Base-by-base conservation (phyloP, 2,113 vertebrate species). In the Neomonachus schauinslandi region DNA sequence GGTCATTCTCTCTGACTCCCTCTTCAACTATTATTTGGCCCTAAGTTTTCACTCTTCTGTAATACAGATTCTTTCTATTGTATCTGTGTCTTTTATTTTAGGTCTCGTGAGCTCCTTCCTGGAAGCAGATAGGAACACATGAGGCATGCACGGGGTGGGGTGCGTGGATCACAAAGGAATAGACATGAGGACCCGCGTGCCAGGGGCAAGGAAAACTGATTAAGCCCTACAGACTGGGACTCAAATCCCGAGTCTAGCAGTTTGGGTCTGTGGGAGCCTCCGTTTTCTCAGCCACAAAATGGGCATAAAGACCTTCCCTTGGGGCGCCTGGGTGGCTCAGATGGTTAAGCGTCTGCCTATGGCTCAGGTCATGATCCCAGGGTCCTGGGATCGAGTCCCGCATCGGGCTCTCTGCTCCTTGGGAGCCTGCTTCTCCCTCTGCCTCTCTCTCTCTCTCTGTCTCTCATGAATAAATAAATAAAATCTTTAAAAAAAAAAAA, bases 91-190 rank as follows among this genome's bases (percentile, higher is more conserved):
- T 80, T 55, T 46, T n/a, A 83, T 33, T 59, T 63, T 59, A 88
- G 28, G 74, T 59, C 11, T 65, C 46, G 5, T 12, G 36, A 21
- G 46, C 10, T 94, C 51, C 36, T 67, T 80, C 76, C 42, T 11
- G 1, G 92, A 51, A 2, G 2, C 15, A 36, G 63, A n/a, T 0
- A 59, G 39, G 16, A 63, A 87, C 39, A 26, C 1, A 13, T 0
- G n/a, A 0, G 63, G 33, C 77, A 57, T 11, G 15, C 49, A 6
- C 1, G 14, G 26, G 9, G 59, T 3, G 2, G 12, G 71, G 8
- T n/a, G 15, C 7, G 4, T 15, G 31, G 74, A 16, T 57, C 26
- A 57, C 74, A 69, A 0, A 2, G 55, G 42, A 36, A 16, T 24
- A 86, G n/a, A 39, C 8, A 6, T 13, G 49, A 69, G 31, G n/a